These are phyloP conservation scores for Oreochromis mossambicus DNA, from an alignment of 2,797 vertebrate genomes.

Conservation along the genomic window DNA sequence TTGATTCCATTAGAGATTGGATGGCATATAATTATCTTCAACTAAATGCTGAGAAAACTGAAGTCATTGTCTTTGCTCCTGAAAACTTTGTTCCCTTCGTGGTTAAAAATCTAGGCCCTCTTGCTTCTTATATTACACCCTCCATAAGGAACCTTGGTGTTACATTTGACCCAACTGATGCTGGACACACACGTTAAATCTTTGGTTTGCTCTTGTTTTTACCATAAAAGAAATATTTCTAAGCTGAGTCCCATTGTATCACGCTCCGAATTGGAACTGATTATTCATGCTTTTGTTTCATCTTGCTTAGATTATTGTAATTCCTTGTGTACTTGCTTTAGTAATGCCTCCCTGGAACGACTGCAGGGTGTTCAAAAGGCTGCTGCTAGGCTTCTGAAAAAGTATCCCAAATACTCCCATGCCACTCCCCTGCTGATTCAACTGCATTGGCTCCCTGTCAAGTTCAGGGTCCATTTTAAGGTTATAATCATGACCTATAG, in stretches of 20 bases:
- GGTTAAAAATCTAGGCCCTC: too few species aligned
- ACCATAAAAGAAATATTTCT: neutral
- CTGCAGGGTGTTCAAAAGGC: accelerated
- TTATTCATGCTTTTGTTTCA: neutral
- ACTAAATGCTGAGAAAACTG: neutral
- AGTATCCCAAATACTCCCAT: accelerated
- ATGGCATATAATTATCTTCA: neutral
- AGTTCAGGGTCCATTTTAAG: neutral
- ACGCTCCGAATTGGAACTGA: neutral
- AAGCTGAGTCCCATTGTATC: neutral
- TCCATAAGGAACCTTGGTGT: too few species aligned
- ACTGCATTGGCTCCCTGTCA: neutral
- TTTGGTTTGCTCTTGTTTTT: neutral
- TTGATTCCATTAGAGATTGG: neutral
- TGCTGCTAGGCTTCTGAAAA: neutral
- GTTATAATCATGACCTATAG: neutral
- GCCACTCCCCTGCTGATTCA: neutral
- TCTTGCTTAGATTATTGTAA: neutral
- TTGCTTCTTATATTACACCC: neutral
- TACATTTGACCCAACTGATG: neutral
- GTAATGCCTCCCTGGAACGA: neutral
- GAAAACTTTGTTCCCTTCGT: too few species aligned
- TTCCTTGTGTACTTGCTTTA: neutral
- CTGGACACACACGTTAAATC: neutral
- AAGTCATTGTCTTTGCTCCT: neutral